Evolutionary conservation across 2,797 vertebrate species (phyloP).

Genomic region (Rhodeus uyekii): DNA sequence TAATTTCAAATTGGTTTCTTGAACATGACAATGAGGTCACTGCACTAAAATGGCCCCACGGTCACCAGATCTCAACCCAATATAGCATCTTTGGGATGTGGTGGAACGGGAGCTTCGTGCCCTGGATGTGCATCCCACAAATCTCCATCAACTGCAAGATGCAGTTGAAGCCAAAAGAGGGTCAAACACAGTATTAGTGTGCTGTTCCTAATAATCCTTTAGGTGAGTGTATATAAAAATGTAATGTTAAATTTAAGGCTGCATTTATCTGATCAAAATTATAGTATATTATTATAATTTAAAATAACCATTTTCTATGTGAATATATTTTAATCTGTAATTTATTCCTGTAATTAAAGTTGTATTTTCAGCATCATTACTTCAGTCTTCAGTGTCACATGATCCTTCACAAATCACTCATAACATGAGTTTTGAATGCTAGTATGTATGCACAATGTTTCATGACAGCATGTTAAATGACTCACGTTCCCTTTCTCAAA

Average conservation of each 20-base stretch:
- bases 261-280: background rate
- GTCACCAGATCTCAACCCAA: too few relatives aligned
- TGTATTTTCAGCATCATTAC: background rate
- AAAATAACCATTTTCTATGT: background rate
- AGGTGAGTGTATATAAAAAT: too few relatives aligned
- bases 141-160: too few relatives aligned
- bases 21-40: too few relatives aligned
- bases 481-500: constrained; percentile 96
- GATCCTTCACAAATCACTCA: background rate
- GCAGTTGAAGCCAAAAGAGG: too few relatives aligned
- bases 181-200: too few relatives aligned
- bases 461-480: constrained; percentile 29
- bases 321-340: background rate
- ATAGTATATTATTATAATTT: background rate
- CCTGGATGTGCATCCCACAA: too few relatives aligned
- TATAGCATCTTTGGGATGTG: too few relatives aligned
- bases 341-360: background rate
- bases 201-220: too few relatives aligned
- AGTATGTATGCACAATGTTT: background rate
- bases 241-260: background rate
- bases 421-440: background rate
- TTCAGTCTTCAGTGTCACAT: background rate
- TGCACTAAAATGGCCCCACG: too few relatives aligned
- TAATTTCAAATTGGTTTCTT: too few relatives aligned
- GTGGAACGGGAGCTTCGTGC: too few relatives aligned